phyloP scores from a whole-genome alignment of 2,113 vertebrate species.

The Cyprinodon brontotheroides region DNA sequence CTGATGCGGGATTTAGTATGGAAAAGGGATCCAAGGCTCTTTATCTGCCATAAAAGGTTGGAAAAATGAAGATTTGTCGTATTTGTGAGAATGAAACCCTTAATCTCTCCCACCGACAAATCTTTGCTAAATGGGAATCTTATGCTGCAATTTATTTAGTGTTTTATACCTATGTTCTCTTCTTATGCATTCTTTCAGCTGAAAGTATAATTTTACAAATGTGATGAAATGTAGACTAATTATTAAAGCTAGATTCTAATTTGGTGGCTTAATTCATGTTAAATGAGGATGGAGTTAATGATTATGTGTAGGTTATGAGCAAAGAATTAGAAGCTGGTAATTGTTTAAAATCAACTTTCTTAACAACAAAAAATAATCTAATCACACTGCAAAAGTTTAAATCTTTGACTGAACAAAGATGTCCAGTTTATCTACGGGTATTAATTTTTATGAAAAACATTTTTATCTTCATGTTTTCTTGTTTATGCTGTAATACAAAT shows the following conservation, averaged over 20 bases:
- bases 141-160: conserved; percentile 38
- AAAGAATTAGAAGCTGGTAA: conserved; percentile 66
- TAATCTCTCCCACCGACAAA: conserved; percentile 67
- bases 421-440: conserved; percentile 15
- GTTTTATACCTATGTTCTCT: conserved; percentile 47
- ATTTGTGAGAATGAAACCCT: conserved; percentile 66
- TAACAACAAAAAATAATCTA: conserved; percentile 53
- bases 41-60: conserved; percentile 76
- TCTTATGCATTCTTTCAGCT: conserved; percentile 29
- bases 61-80: conserved; percentile 73
- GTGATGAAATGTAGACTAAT: conserved; percentile 14
- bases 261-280: conserved; percentile 59
- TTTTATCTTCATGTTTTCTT: no score
- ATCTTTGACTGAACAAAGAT: conserved; percentile 45
- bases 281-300: conserved; percentile 64
- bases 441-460: neutral
- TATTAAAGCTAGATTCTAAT: conserved; percentile 31
- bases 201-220: conserved; percentile 25
- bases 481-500: no score
- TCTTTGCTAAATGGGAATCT: conserved; percentile 57
- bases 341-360: conserved; percentile 52
- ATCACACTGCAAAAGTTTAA: conserved; percentile 48
- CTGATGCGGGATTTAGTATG: conserved; percentile 71
- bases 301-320: conserved; percentile 67
- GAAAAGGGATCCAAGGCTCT: conserved; percentile 68